Percentiles rank a stretch among this genome's conserved stretches.
Evolutionary conservation across 1,140 invertebrate species (phyloP).

Genomic region (Harpegnathos saltator): DNA sequence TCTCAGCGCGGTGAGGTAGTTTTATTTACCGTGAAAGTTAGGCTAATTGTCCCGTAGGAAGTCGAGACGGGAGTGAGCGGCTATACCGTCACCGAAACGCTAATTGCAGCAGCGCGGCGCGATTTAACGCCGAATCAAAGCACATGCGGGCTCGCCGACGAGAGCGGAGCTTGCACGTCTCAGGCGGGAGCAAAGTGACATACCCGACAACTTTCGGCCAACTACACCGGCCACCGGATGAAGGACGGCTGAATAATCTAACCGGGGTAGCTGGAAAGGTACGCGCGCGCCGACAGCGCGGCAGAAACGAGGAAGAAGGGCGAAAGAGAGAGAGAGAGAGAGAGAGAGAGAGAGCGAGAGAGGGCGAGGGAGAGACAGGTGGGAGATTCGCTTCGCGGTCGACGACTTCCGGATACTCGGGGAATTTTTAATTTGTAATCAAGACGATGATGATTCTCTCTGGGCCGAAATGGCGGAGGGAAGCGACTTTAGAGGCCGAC

Average conservation of each 20-base stretch:
- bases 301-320: no score
- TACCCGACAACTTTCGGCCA: not conserved
- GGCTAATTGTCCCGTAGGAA: constrained; percentile 36
- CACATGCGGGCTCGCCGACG: constrained; percentile 71
- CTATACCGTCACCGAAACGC: constrained; percentile 19
- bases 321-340: no score
- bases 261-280: constrained; percentile 13
- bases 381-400: not conserved
- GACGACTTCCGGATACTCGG: not conserved
- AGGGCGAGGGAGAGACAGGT: no score
- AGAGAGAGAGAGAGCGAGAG: no score
- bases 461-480: no score
- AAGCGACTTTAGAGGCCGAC: constrained; percentile 32
- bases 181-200: constrained; percentile 11
- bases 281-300: not conserved
- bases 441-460: not conserved
- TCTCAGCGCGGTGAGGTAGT: constrained; percentile 17
- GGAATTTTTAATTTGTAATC: constrained; percentile 14
- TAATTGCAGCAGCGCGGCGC: constrained; percentile 72
- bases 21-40: constrained; percentile 49
- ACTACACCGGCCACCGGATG: not conserved
- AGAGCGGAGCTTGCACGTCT: constrained; percentile 15
- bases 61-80: constrained; percentile 10
- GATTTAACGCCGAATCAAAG: constrained; percentile 80
- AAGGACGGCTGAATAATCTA: constrained; percentile 25